phyloP scores from a whole-genome alignment of 2,888 invertebrate species.

The Anthrax anthrax region DNA sequence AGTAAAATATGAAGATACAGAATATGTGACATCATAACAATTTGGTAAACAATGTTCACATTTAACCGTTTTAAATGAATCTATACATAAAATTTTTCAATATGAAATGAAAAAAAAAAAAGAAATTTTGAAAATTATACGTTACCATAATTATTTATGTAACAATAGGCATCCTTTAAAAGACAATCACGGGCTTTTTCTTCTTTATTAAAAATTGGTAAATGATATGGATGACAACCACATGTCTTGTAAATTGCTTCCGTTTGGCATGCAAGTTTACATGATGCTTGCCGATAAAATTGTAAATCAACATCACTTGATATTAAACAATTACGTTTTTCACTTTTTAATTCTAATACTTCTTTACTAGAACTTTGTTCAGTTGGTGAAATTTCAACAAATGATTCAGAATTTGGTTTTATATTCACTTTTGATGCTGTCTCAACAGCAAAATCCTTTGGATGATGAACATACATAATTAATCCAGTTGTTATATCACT shows the following conservation, averaged over 20 bases:
- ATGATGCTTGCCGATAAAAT: slow-evolving; percentile 29
- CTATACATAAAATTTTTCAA: slow-evolving; percentile 14
- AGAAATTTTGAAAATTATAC: not conserved
- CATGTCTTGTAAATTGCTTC: slow-evolving; percentile 24
- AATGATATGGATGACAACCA: slow-evolving; percentile 29
- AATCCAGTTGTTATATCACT: slow-evolving; percentile 28
- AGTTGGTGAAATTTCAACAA: slow-evolving; percentile 29
- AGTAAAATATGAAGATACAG: slow-evolving; percentile 26
- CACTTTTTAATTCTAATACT: slow-evolving; percentile 25
- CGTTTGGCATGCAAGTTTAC: slow-evolving; percentile 26
- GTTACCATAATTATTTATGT: slow-evolving; percentile 25
- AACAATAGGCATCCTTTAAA: slow-evolving; percentile 27
- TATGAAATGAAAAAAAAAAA: not conserved
- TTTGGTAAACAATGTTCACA: slow-evolving; percentile 31
- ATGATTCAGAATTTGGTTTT: slow-evolving; percentile 28
- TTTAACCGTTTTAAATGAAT: slow-evolving; percentile 25
- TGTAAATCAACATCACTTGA: slow-evolving; percentile 23
- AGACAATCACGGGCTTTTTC: slow-evolving; percentile 21
- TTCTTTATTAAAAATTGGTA: slow-evolving; percentile 20
- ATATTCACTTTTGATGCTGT: slow-evolving; percentile 27
- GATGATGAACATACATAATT: slow-evolving; percentile 30
- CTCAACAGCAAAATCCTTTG: slow-evolving; percentile 30
- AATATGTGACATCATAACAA: slow-evolving; percentile 32
- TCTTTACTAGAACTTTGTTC: slow-evolving; percentile 27
- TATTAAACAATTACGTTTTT: slow-evolving; percentile 29